Percentiles rank a stretch among this genome's conserved stretches.
These are phyloP conservation scores for Drosophila grimshawi DNA, from an alignment of 1,140 invertebrate genomes.

Conservation along the genomic window DNA sequence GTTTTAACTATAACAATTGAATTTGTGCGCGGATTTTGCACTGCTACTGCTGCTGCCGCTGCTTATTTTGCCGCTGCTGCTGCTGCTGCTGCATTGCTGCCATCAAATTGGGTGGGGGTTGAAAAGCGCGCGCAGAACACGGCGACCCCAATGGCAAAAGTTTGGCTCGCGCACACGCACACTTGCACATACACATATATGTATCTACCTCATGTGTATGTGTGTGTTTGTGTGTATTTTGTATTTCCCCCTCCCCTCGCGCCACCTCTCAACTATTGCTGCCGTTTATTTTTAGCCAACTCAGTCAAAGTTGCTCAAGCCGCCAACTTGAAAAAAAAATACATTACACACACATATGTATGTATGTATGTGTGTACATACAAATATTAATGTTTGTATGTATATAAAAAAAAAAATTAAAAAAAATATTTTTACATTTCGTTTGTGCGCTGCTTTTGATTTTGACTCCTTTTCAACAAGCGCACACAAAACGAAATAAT, in stretches of 20 bases:
- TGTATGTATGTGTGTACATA: neutral
- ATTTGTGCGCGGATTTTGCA: conserved; percentile 61
- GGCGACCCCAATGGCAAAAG: conserved; percentile 51
- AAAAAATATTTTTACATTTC: conserved; percentile 81
- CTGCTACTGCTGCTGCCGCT: conserved; percentile 15
- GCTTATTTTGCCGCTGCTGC: conserved; percentile 35
- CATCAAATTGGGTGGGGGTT: conserved; percentile 62
- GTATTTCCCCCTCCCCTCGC: conserved; percentile 9
- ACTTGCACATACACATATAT: conserved; percentile 34
- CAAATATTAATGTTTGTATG: neutral
- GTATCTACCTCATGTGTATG: conserved; percentile 2
- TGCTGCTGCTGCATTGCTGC: conserved; percentile 24
- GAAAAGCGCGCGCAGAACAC: conserved; percentile 74
- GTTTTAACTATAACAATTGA: conserved; percentile 52
- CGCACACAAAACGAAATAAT: conserved; percentile 29
- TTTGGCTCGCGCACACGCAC: conserved; percentile 48
- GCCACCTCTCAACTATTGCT: conserved; percentile 65
- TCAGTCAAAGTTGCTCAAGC: conserved; percentile 79
- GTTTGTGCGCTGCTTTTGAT: conserved; percentile 70
- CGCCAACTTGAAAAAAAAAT: conserved; percentile 68
- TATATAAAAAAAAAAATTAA: conserved; percentile 23
- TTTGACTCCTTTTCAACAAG: conserved; percentile 74
- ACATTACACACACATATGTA: conserved; percentile 3
- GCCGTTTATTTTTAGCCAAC: conserved; percentile 79
- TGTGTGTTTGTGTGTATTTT: conserved; percentile 6